Percentiles rank a stretch among this genome's conserved stretches.
phyloP scores from a whole-genome alignment of 2,797 vertebrate species.

The Prionace glauca region DNA sequence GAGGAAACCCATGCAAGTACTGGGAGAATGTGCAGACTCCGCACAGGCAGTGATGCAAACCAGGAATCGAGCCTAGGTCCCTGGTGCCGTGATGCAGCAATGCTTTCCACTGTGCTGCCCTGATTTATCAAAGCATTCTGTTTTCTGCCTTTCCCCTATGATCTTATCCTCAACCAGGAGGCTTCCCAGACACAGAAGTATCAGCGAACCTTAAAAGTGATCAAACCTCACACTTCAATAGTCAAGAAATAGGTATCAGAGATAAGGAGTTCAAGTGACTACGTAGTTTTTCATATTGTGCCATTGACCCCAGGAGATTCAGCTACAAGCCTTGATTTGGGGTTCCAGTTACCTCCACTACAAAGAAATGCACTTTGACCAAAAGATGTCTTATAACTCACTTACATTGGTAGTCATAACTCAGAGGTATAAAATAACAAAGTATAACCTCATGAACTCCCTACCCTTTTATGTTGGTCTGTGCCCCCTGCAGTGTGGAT shows the following conservation, averaged over 20 bases:
- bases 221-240: neutral
- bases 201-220: neutral
- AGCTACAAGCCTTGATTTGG: neutral
- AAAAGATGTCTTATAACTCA: conserved; percentile 24
- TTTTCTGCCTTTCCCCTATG: neutral
- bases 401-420: conserved; percentile 27
- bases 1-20: too few relatives aligned
- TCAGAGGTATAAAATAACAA: conserved; percentile 26
- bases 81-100: too few relatives aligned
- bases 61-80: too few relatives aligned
- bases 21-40: too few relatives aligned
- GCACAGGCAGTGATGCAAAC: too few relatives aligned
- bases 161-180: neutral
- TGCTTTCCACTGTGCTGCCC: too few relatives aligned
- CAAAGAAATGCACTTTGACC: conserved; percentile 34
- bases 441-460: conserved; percentile 25
- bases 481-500: conserved; percentile 7
- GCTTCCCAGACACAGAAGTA: neutral
- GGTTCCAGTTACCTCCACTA: conserved; percentile 7
- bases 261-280: neutral
- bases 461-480: conserved; percentile 15
- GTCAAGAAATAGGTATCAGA: neutral
- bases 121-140: neutral
- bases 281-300: neutral
- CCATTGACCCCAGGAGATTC: neutral